Evolutionary conservation across 2,113 vertebrate species (phyloP).

Genomic region (Strix aluco): DNA sequence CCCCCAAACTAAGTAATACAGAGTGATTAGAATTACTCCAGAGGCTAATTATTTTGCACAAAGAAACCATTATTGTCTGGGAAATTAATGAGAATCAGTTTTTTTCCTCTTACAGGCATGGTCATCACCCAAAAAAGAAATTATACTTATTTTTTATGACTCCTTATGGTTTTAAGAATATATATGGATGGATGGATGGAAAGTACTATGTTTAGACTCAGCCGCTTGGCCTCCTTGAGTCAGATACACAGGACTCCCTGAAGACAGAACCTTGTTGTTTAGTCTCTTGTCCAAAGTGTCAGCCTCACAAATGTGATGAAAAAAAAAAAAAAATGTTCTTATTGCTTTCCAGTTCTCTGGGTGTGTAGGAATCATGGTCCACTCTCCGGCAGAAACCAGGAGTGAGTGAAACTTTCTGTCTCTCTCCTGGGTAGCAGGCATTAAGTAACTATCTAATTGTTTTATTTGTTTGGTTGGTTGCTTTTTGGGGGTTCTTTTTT

Average conservation of each 20-base stretch:
- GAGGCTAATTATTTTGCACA: background rate
- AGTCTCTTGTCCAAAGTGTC: background rate
- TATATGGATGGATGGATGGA: background rate
- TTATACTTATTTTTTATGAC: background rate
- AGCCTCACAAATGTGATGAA: background rate
- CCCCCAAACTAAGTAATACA: background rate
- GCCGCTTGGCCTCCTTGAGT: background rate
- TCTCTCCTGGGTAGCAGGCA: background rate
- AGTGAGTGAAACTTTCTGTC: background rate
- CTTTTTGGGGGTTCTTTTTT: background rate
- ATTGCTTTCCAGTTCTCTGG: background rate
- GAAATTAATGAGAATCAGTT: background rate
- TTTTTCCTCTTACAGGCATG: background rate
- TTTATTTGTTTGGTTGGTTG: background rate
- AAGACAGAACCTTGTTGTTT: background rate
- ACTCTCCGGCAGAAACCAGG: background rate
- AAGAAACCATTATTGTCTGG: background rate
- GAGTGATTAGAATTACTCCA: background rate
- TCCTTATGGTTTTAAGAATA: background rate
- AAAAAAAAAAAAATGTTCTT: no score
- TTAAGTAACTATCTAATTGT: background rate
- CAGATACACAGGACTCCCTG: background rate
- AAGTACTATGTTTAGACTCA: background rate
- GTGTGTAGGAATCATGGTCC: background rate
- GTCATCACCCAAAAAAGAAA: background rate